Evolutionary conservation across 2,888 invertebrate species (phyloP).

Genomic region (Pilophorus perplexus): DNA sequence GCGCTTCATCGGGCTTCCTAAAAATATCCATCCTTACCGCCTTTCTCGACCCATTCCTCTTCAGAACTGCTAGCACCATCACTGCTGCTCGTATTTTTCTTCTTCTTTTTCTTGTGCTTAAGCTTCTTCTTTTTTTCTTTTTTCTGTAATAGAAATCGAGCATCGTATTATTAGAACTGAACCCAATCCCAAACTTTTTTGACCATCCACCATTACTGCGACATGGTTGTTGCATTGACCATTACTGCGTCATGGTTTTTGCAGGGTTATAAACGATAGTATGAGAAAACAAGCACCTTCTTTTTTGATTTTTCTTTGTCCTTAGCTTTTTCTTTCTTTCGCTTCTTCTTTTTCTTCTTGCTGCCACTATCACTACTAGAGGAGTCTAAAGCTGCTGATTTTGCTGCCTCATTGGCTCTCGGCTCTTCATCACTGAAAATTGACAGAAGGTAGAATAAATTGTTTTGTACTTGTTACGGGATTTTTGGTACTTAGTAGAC

Average conservation of each 20-base stretch:
- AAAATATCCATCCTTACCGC: no score
- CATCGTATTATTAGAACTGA: neutral
- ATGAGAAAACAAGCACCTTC: no score
- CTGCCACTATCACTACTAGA: constrained; percentile 44
- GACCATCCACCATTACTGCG: no score
- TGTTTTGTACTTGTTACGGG: neutral
- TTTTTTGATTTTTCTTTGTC: constrained; percentile 52
- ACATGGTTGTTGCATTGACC: no score
- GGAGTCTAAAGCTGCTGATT: constrained; percentile 24
- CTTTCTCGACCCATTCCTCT: constrained; percentile 70
- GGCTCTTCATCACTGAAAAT: constrained; percentile 35
- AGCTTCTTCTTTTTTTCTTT: constrained; percentile 54
- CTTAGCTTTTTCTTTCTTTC: constrained; percentile 48
- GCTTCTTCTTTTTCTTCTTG: constrained; percentile 48
- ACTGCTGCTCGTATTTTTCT: constrained; percentile 53
- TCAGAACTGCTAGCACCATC: constrained; percentile 54
- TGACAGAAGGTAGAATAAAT: neutral
- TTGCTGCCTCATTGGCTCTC: neutral
- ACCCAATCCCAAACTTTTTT: no score
- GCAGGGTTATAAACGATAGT: no score
- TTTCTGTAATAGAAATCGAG: constrained; percentile 33
- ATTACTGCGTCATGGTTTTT: no score
- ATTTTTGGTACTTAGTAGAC: no score
- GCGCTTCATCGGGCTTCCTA: no score
- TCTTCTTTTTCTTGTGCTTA: constrained; percentile 59